Conservation (phyloP, 2,888 invertebrate species). For the Doris montereyensis region DNA sequence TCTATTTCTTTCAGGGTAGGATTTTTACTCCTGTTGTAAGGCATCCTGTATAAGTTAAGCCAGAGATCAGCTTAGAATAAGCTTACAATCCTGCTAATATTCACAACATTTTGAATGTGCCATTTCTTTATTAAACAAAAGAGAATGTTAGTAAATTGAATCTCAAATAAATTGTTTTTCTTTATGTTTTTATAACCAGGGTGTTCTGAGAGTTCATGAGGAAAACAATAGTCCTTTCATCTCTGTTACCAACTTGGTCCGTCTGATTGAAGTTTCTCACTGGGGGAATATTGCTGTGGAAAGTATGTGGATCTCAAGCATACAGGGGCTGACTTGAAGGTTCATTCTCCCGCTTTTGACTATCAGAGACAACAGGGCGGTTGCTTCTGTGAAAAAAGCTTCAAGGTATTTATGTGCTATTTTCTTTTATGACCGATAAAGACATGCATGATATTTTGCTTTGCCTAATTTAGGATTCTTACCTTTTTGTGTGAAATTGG, state of each 20-base stretch:
- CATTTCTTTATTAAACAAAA: too few species aligned
- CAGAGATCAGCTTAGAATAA: too few species aligned
- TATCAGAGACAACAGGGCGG: constrained; percentile 93
- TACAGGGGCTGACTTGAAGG: constrained; percentile 92
- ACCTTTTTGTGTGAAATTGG: not conserved
- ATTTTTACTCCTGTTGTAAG: too few species aligned
- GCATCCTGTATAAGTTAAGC: too few species aligned
- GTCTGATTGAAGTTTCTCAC: constrained; percentile 95
- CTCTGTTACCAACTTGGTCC: constrained; percentile 88
- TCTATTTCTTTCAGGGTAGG: too few species aligned
- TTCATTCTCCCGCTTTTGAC: constrained; percentile 96
- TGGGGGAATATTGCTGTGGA: constrained; percentile 99
- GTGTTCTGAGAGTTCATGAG: constrained; percentile 85
- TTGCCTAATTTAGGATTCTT: not conserved
- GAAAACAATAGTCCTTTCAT: constrained; percentile 97
- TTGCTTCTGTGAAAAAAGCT: constrained; percentile 90
- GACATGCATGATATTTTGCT: not conserved
- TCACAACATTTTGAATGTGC: too few species aligned
- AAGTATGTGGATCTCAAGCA: constrained; percentile 94
- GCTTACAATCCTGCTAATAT: too few species aligned
- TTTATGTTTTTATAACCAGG: too few species aligned
- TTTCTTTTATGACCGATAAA: not conserved
- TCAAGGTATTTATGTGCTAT: constrained; percentile 80
- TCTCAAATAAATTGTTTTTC: too few species aligned
- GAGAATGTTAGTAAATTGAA: too few species aligned